These are phyloP conservation scores for Hololepta plana DNA, from an alignment of 2,888 invertebrate species.

Conservation along the genomic window DNA sequence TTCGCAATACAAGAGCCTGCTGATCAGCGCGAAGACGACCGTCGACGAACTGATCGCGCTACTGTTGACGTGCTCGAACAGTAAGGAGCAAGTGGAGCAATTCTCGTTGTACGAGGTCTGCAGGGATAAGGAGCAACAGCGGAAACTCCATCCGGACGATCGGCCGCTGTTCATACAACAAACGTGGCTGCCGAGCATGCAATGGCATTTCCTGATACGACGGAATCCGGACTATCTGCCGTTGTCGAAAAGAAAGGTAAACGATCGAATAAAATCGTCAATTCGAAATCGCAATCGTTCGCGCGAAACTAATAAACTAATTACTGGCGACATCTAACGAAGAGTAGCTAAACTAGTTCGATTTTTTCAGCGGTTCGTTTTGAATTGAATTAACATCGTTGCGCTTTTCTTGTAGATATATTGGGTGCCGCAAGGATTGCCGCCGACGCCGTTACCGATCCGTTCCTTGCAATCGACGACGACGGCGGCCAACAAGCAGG, in stretches of 20 bases:
- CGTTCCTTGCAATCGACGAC: slow-evolving; percentile 21
- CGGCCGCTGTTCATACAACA: slow-evolving; percentile 67
- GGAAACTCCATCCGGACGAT: slow-evolving; percentile 76
- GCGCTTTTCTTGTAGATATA: slow-evolving; percentile 28
- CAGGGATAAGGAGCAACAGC: slow-evolving; percentile 63
- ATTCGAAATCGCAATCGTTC: too few relatives aligned
- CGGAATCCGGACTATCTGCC: slow-evolving; percentile 63
- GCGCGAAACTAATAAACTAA: too few relatives aligned
- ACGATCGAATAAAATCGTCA: slow-evolving; percentile 5
- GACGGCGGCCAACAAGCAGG: slow-evolving; percentile 25
- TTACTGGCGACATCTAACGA: too few relatives aligned
- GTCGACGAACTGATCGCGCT: slow-evolving; percentile 75
- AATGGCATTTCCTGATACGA: slow-evolving; percentile 67
- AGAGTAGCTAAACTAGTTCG: too few relatives aligned
- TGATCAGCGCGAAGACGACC: slow-evolving; percentile 77
- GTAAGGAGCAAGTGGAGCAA: slow-evolving; percentile 65
- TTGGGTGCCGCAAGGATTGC: slow-evolving; percentile 32
- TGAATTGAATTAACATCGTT: not conserved
- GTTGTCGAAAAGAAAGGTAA: slow-evolving; percentile 30
- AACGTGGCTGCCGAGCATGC: slow-evolving; percentile 42
- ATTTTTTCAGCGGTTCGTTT: not conserved
- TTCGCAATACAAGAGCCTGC: slow-evolving; percentile 81
- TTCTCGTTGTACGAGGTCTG: slow-evolving; percentile 75
- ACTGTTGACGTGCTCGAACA: slow-evolving; percentile 69
- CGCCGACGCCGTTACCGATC: slow-evolving; percentile 5